phyloP scores from a whole-genome alignment of 2,888 invertebrate genomes.

The Criorhina ranunculi region DNA sequence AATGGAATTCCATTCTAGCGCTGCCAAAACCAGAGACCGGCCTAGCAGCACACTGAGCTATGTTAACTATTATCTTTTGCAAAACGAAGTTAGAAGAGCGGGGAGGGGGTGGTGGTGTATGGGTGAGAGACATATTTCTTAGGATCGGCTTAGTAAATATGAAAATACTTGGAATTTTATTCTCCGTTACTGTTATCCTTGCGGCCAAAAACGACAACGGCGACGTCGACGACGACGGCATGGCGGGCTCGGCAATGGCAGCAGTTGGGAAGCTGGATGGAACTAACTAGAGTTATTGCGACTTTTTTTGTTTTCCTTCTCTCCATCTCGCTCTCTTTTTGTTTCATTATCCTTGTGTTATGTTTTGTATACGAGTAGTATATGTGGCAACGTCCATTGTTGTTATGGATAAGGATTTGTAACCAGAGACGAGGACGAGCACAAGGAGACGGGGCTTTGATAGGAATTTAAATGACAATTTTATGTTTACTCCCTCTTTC shows the following conservation, averaged over 20 bases:
- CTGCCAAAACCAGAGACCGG: constrained; percentile 69
- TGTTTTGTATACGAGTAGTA: constrained; percentile 13
- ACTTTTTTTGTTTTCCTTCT: constrained; percentile 10
- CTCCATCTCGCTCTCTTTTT: neutral
- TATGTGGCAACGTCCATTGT: constrained; percentile 33
- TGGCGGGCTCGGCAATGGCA: constrained; percentile 51
- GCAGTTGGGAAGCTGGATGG: constrained; percentile 58
- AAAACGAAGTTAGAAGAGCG: neutral
- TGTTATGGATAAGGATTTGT: constrained; percentile 43
- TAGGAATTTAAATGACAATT: constrained; percentile 75
- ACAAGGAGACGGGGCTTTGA: constrained; percentile 41
- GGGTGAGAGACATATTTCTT: constrained; percentile 19
- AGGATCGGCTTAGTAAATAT: constrained; percentile 67
- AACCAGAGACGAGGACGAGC: neutral
- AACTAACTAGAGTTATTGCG: constrained; percentile 65
- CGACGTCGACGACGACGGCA: constrained; percentile 52
- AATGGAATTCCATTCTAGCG: constrained; percentile 70
- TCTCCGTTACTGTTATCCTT: constrained; percentile 60
- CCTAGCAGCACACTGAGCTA: constrained; percentile 56
- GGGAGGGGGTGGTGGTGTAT: neutral
- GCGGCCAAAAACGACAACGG: too few species aligned
- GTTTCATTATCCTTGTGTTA: neutral
- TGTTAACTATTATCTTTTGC: constrained; percentile 59
- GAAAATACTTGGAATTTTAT: constrained; percentile 71
- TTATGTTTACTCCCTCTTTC: constrained; percentile 15